phyloP scores from a whole-genome alignment of 2,888 invertebrate genomes.

The Luffia ferchaultella region DNA sequence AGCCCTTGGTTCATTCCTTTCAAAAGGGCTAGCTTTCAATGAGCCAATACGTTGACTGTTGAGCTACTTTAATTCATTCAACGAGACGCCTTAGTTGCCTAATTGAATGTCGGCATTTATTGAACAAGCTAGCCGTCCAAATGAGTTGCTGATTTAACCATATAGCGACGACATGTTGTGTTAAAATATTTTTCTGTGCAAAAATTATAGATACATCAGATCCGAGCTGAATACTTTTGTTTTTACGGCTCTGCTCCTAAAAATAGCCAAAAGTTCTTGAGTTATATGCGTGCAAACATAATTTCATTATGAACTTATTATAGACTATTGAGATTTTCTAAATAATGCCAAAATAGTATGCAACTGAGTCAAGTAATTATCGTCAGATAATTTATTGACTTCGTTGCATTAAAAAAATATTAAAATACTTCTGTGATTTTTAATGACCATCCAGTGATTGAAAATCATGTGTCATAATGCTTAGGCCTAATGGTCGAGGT shows the following conservation, averaged over 20 bases:
- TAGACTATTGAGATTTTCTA: not conserved
- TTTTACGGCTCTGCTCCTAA: too few relatives aligned
- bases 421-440: not conserved
- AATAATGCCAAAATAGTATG: not conserved
- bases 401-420: not conserved
- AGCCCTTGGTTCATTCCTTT: too few relatives aligned
- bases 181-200: not conserved
- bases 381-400: not conserved
- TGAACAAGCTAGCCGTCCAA: not conserved
- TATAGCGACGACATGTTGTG: too few relatives aligned
- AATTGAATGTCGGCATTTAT: not conserved
- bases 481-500: constrained; percentile 40
- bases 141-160: too few relatives aligned
- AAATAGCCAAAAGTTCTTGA: too few relatives aligned
- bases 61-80: not conserved
- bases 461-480: constrained; percentile 19
- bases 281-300: too few relatives aligned
- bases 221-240: not conserved
- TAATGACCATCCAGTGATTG: not conserved
- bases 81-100: not conserved
- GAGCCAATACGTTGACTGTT: not conserved
- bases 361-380: not conserved
- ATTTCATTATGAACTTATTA: not conserved
- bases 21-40: not conserved
- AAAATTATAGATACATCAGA: not conserved